A percentile compares a stretch with the other conserved stretches of the same genome.
phyloP scores from a whole-genome alignment of 2,888 invertebrate genomes.

The Agrotis segetum region DNA sequence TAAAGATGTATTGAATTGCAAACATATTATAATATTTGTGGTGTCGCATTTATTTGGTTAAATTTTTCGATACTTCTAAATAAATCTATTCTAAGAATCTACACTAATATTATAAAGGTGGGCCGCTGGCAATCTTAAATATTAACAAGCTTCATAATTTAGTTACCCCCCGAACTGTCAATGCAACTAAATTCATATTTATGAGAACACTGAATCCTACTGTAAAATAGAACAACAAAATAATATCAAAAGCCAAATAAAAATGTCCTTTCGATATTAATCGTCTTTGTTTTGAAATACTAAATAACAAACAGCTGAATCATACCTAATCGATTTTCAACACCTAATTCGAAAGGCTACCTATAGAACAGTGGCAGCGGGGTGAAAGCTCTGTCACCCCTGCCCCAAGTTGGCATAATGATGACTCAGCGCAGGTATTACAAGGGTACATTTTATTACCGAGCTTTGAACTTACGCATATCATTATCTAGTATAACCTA shows the following conservation, averaged over 20 bases:
- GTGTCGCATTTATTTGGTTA: not conserved
- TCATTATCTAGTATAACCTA: slow-evolving; percentile 44
- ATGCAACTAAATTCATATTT: not conserved
- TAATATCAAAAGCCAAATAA: not conserved
- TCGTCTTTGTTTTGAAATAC: slow-evolving; percentile 30
- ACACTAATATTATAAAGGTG: too few relatives aligned
- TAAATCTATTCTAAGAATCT: not conserved
- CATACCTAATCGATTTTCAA: slow-evolving; percentile 51
- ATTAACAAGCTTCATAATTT: too few relatives aligned
- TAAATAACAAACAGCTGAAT: slow-evolving; percentile 45
- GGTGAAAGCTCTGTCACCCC: slow-evolving; percentile 51
- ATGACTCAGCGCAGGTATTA: slow-evolving; percentile 58
- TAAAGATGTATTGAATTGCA: too few relatives aligned
- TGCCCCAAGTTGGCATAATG: slow-evolving; percentile 40
- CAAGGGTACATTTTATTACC: slow-evolving; percentile 53
- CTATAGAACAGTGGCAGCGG: slow-evolving; percentile 17
- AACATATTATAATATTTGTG: not conserved
- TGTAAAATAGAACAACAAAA: not conserved
- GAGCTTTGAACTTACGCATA: slow-evolving; percentile 46
- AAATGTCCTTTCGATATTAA: not conserved
- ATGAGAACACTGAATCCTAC: not conserved
- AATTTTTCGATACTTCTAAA: not conserved
- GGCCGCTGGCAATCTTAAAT: too few relatives aligned
- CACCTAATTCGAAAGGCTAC: slow-evolving; percentile 39
- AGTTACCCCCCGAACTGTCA: not conserved